A percentile compares a stretch with the other conserved stretches of the same genome.
These are phyloP conservation scores for Halocynthia aurantium DNA, from an alignment of 23 tunicate genomes.

Conservation along the genomic window DNA sequence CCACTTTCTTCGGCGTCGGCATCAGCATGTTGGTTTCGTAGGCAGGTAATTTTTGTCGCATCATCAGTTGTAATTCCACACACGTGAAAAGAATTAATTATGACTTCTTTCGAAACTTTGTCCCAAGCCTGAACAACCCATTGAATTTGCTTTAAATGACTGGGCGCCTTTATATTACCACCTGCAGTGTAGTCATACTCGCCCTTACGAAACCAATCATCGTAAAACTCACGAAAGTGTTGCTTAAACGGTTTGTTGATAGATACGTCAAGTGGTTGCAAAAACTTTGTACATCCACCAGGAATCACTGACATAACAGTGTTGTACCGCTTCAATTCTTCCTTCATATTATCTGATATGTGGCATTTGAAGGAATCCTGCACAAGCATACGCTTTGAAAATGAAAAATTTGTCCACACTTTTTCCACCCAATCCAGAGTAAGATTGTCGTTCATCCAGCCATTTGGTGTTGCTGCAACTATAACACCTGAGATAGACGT, in stretches of 20 bases:
- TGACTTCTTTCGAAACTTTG: constrained; percentile 21
- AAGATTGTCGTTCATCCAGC: constrained; percentile 30
- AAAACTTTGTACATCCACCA: constrained; percentile 40
- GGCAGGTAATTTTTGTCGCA: no score
- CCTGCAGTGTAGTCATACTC: constrained; percentile 25
- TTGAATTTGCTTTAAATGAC: constrained; percentile 21
- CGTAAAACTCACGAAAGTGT: no score
- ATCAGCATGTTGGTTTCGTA: no score
- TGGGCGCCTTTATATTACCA: no score
- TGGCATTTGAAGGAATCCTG: constrained; percentile 30
- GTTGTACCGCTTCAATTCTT: constrained; percentile 31
- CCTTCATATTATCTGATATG: constrained; percentile 24
- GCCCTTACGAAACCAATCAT: constrained; percentile 29
- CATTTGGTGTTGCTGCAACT: constrained; percentile 18
- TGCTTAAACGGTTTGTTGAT: constrained; percentile 42
- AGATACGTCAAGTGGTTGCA: constrained; percentile 45
- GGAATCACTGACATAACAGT: constrained; percentile 36
- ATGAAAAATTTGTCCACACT: constrained; percentile 23
- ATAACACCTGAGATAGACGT: constrained; percentile 26
- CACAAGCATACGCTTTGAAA: constrained; percentile 25
- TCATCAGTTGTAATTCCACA: neutral
- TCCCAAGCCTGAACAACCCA: constrained; percentile 32
- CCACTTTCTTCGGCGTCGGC: no score
- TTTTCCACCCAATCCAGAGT: no score
- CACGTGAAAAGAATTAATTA: no score